Evolutionary conservation across 2,797 vertebrate genomes (phyloP).

Genomic region (Novumbra hubbsi): DNA sequence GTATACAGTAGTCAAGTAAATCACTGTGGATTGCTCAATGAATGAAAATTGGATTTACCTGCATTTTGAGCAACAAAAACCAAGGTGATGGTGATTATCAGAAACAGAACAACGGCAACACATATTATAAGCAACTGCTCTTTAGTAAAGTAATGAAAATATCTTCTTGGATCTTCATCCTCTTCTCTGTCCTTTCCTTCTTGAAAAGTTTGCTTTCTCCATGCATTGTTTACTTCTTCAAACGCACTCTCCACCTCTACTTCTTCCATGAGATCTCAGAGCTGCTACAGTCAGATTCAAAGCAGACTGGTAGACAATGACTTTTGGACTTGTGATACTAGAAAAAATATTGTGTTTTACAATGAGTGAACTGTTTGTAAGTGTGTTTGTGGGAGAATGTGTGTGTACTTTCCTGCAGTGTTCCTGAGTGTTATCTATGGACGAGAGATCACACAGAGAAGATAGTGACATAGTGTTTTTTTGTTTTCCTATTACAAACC

Average conservation of each 20-base stretch:
- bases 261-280: constrained; percentile 1
- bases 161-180: constrained; percentile 15
- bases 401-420: neutral
- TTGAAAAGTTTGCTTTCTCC: constrained; percentile 7
- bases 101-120: constrained; percentile 50
- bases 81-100: constrained; percentile 36
- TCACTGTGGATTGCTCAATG: neutral
- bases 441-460: constrained; percentile 31
- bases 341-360: neutral
- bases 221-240: neutral
- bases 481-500: no score
- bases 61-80: constrained; percentile 42
- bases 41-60: constrained; percentile 33
- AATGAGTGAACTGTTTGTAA: neutral
- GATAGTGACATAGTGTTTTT: no score
- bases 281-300: neutral
- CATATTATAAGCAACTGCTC: constrained; percentile 41
- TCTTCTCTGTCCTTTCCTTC: constrained; percentile 16
- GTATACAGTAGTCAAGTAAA: no score
- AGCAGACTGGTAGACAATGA: neutral
- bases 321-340: no score
- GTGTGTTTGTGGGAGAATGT: no score
- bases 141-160: constrained; percentile 44
- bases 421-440: constrained; percentile 37
- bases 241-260: neutral